Evolutionary conservation across 2,113 vertebrate genomes (phyloP).

Genomic region (Tonatia bakeri): DNA sequence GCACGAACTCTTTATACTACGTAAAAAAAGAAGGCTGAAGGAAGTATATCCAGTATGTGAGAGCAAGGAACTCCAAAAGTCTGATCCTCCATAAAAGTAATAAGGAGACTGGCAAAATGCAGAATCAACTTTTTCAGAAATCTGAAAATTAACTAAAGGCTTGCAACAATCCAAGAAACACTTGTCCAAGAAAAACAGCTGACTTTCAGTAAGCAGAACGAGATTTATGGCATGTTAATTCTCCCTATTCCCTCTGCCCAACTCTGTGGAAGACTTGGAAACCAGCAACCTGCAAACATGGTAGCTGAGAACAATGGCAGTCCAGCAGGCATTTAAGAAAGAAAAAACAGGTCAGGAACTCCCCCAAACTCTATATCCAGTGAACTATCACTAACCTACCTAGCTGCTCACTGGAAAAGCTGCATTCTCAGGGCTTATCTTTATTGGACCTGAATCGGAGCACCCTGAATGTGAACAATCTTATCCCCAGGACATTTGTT

Average conservation of each 20-base stretch:
- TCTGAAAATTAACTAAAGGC: background rate
- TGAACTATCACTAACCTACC: background rate
- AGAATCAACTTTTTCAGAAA: background rate
- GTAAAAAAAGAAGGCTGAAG: background rate
- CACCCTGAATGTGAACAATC: background rate
- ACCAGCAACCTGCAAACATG: background rate
- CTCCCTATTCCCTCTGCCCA: background rate
- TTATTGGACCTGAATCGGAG: background rate
- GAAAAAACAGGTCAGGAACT: background rate
- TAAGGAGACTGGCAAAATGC: background rate
- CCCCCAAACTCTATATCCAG: background rate
- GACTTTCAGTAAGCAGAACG: background rate
- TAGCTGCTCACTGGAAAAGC: background rate
- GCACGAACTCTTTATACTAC: background rate
- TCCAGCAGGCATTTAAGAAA: background rate
- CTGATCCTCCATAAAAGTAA: background rate
- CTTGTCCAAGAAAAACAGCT: constrained; percentile 15
- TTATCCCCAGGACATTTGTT: background rate
- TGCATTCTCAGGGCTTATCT: background rate
- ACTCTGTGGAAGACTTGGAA: background rate
- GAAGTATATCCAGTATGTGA: background rate
- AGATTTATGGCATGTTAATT: background rate
- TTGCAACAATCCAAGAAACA: background rate
- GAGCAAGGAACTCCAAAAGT: background rate
- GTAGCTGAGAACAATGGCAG: background rate